Conservation (phyloP, 2,888 invertebrate species). For the Apamea crenata region DNA sequence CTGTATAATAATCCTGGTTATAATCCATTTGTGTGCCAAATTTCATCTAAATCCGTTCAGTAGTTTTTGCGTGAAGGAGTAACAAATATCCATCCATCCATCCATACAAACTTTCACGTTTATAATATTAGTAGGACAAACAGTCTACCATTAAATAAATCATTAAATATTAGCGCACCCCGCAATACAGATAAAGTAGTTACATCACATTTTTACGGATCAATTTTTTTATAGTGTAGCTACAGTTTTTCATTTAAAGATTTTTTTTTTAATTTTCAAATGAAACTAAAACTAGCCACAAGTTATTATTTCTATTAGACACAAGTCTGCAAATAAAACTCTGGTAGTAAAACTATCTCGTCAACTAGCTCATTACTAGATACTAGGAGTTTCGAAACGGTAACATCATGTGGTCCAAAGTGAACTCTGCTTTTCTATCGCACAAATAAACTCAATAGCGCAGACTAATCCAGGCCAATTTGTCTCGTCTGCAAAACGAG, state of each 20-base stretch:
- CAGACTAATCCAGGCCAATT: slow-evolving; percentile 52
- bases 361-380: not conserved
- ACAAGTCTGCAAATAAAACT: not conserved
- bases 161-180: not conserved
- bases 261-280: not conserved
- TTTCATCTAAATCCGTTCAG: no score
- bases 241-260: not conserved
- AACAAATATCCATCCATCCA: no score
- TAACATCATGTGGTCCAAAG: not conserved
- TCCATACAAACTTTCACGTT: no score
- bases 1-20: no score
- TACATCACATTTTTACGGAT: not conserved
- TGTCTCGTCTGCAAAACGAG: slow-evolving; percentile 43
- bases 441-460: slow-evolving; percentile 41
- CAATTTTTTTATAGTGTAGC: no score
- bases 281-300: not conserved
- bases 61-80: no score
- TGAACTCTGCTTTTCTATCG: slow-evolving; percentile 17
- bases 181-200: not conserved
- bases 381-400: not conserved
- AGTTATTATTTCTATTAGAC: not conserved
- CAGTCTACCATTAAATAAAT: not conserved
- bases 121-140: not conserved
- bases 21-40: no score
- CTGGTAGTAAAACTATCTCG: not conserved